Evolutionary conservation across 2,888 invertebrate genomes (phyloP).

Genomic region (Stenolophus ochropezus): DNA sequence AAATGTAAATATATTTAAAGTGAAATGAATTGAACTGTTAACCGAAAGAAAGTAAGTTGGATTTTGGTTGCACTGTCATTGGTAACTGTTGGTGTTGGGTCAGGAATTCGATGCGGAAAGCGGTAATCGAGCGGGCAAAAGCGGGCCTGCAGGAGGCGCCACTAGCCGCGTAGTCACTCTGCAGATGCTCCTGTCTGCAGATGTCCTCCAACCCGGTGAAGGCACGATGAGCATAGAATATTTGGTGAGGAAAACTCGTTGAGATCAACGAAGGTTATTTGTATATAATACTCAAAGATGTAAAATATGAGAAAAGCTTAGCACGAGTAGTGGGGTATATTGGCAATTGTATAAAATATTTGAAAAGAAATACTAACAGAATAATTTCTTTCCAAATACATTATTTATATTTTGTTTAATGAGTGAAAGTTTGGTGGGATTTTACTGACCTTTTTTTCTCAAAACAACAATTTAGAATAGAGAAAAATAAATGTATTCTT

Average conservation of each 20-base stretch:
- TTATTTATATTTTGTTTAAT: too few relatives aligned
- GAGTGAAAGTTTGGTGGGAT: too few relatives aligned
- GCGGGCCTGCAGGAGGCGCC: slow-evolving; percentile 66
- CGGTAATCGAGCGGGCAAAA: slow-evolving; percentile 66
- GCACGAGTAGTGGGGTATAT: too few relatives aligned
- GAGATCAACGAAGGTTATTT: background rate
- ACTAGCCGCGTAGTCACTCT: slow-evolving; percentile 81
- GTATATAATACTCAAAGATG: background rate
- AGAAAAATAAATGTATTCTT: too few relatives aligned
- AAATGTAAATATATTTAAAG: background rate
- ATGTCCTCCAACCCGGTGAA: slow-evolving; percentile 88
- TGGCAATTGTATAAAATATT: too few relatives aligned
- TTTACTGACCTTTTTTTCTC: too few relatives aligned
- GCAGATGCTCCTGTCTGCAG: slow-evolving; percentile 89
- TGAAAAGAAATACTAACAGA: too few relatives aligned
- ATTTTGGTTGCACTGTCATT: background rate
- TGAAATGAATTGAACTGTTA: slow-evolving; percentile 13
- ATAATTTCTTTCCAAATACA: too few relatives aligned
- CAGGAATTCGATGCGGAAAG: slow-evolving; percentile 69
- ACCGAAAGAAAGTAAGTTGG: background rate
- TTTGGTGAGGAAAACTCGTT: slow-evolving; percentile 75
- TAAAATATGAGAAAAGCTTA: too few relatives aligned
- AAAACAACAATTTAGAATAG: too few relatives aligned
- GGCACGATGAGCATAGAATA: slow-evolving; percentile 93
- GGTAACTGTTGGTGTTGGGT: slow-evolving; percentile 56